Evolutionary conservation across 2,888 invertebrate species (phyloP), one percentile per base, ranked within the genome.

Genomic region (Mythimna impura): DNA sequence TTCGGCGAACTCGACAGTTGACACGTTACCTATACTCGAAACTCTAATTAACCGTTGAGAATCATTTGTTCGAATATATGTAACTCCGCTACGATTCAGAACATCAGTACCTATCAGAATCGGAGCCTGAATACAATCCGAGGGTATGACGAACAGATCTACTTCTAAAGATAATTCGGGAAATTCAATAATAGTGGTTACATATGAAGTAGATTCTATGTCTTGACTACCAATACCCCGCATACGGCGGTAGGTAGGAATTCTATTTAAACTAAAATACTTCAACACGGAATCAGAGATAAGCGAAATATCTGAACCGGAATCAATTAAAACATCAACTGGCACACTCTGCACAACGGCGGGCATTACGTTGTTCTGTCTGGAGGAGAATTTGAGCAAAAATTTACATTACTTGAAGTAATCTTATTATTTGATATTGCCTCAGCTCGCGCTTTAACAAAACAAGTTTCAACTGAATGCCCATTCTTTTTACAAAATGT

Each of bases 71-170:
- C 55, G 22, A 55, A 55, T 25, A 25, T 55, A 55, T 10, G 55
- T 55, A 7, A 55, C 55, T 8, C 55, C 55, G n/a, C 25, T 25
- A 0, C 55, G 25, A 55, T 55, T 55, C 9, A 55, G 40, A 40
- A 62, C 43, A 25, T 62, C 62, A 17, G 62, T 64, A 2, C 34
- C 65, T 6, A 65, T 52, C 22, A 65, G n/a, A 30, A 34, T 34
- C 14, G 52, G 64, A 12, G 52, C 64, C n/a, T 63, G 63, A 50
- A 50, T 63, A 4, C 50, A 64, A 14, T 64, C 34, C n/a, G 64
- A n/a, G 14, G 52, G 14, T 1, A 52, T 5, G 8, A 61, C 34
- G 52, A n/a, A 64, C 14, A 64, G 34, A 34, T 64, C 64, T 34
- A 52, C 14, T 8, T 64, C 64, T 7, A 36, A 36, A 36, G 36